Evolutionary conservation across 2,888 invertebrate species (phyloP), one percentile per base, ranked within the genome.

Genomic region (Idaea biselata): DNA sequence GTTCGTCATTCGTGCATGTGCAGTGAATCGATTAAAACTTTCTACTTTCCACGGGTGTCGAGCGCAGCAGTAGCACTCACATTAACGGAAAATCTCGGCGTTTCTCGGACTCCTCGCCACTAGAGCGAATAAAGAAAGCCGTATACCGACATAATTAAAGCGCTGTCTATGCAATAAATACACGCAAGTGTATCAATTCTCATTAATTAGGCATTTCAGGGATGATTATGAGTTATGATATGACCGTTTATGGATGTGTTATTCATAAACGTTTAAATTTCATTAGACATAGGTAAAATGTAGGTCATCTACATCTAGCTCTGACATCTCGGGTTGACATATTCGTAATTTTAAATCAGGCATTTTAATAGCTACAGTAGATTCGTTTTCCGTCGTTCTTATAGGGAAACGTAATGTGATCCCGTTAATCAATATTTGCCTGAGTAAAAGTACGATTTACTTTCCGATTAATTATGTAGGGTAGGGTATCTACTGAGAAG

Each of bases 11-110:
- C 86, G 84, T 89, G 88, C 89, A 87, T 90, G 89, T 89, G 90
- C 91, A 90, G 85, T 90, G 88, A 88, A 81, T 89, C 87, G 91
- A 83, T 85, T 81, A 83, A 79, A 83, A 89, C 91, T 92, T 92
- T 92, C 91, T 87, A 92, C 91, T 91, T 92, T 92, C 91, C 84
- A 88, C 82, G 82, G 80, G 80, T 83, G 78, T 82, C 81, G 82
- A 80, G 80, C 83, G 78, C 81, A 81, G 74, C 80, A 79, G 79
- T 80, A 84, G 87, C 83, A 81, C 80, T 79, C 81, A 80, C 81
- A 86, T 86, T 88, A 86, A 87, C 86, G 87, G 90, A 89, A 89
- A 90, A 89, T 89, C 90, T 88, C 79, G 84, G 84, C 84, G 85
- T 90, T 88, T 88, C 87, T 86, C 78, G 80, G 81, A 84, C 85